These are phyloP conservation scores for Mantis religiosa DNA, from an alignment of 2,888 invertebrate genomes.

Conservation along the genomic window DNA sequence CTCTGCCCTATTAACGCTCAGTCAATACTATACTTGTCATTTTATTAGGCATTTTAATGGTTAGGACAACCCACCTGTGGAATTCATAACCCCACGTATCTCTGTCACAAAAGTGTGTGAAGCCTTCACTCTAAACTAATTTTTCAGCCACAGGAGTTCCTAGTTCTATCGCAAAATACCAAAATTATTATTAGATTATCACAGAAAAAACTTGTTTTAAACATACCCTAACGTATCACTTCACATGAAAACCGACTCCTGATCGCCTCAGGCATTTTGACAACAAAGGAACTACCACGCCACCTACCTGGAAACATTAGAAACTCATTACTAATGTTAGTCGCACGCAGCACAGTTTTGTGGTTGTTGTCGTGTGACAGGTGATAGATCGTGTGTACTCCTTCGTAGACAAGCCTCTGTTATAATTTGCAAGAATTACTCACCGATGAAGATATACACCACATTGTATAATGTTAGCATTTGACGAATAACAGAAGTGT, in stretches of 20 bases:
- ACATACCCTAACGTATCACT: constrained; percentile 1
- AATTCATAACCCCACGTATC: neutral
- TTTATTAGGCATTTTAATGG: neutral
- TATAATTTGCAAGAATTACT: too few relatives aligned
- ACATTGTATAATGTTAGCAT: too few relatives aligned
- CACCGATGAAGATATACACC: too few relatives aligned
- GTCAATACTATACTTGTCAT: neutral
- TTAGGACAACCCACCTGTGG: neutral
- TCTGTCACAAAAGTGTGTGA: neutral
- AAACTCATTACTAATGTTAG: neutral
- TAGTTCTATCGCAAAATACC: neutral
- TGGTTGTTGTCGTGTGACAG: too few relatives aligned
- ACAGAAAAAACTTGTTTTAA: neutral
- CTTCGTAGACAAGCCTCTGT: too few relatives aligned
- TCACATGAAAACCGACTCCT: constrained; percentile 7
- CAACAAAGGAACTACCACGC: constrained; percentile 19
- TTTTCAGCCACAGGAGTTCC: neutral
- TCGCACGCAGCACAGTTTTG: too few relatives aligned
- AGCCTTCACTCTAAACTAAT: neutral
- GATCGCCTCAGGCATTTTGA: constrained; percentile 16
- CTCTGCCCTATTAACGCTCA: neutral
- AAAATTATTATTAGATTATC: neutral
- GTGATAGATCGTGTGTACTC: too few relatives aligned
- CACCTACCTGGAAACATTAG: constrained; percentile 5
- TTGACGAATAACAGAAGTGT: too few relatives aligned